Conservation (phyloP, 2,797 vertebrate genomes). For the Phrynocephalus guinanensis region DNA sequence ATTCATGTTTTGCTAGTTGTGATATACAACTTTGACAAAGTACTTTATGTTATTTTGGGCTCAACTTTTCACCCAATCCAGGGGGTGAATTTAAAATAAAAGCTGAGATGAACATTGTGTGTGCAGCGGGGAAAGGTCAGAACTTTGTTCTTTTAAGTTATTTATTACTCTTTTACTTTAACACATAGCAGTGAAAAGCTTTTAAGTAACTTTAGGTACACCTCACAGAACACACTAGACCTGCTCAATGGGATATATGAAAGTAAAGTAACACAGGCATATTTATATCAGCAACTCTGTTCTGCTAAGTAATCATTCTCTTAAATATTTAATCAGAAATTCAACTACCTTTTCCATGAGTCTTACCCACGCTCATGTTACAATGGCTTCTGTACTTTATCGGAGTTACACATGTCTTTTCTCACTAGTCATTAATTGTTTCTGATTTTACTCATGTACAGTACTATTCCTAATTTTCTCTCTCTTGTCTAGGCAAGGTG, state of each 20-base stretch:
- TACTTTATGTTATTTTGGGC: conserved; percentile 10
- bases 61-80: conserved; percentile 14
- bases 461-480: neutral
- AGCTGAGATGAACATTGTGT: neutral
- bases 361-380: conserved; percentile 43
- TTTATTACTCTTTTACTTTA: conserved; percentile 37
- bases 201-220: conserved; percentile 40
- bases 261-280: conserved; percentile 12
- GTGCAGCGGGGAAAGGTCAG: neutral
- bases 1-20: neutral
- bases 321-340: conserved; percentile 59
- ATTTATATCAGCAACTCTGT: conserved; percentile 36
- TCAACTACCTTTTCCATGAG: conserved; percentile 34
- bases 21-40: neutral
- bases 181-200: conserved; percentile 25
- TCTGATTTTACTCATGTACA: neutral
- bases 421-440: conserved; percentile 20
- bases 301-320: conserved; percentile 49
- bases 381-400: conserved; percentile 37
- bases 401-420: conserved; percentile 35
- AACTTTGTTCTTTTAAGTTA: conserved; percentile 41
- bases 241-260: conserved; percentile 4
- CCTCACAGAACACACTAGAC: neutral
- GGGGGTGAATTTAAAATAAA: conserved; percentile 4
- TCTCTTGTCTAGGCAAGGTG: neutral